phyloP scores from a whole-genome alignment of 53 echinoderm and acorn worm species.

The Arbacia lixula region DNA sequence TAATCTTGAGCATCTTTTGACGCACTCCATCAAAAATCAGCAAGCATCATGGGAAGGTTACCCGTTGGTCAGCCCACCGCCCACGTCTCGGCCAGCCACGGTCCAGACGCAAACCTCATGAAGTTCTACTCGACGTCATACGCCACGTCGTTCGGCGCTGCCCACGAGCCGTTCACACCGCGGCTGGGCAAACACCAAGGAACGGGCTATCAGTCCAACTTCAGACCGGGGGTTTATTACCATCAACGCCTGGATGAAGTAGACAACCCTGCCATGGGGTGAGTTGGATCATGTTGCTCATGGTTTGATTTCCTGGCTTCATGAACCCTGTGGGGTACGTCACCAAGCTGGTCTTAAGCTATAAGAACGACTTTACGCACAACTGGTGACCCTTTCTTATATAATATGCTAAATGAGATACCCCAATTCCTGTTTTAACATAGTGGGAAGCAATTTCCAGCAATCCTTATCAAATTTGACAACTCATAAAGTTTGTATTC shows the following conservation, averaged over 20 bases:
- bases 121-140: constrained; percentile 96
- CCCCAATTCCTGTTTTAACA: too few relatives aligned
- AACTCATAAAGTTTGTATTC: too few relatives aligned
- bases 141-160: constrained; percentile 73
- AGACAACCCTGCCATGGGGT: constrained; percentile 99
- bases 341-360: too few relatives aligned
- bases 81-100: constrained; percentile 87
- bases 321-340: neutral
- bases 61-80: constrained; percentile 86
- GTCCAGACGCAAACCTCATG: constrained; percentile 96
- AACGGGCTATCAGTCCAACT: constrained; percentile 94
- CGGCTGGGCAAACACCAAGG: constrained; percentile 92
- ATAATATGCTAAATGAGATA: too few relatives aligned
- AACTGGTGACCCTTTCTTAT: too few relatives aligned
- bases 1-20: too few relatives aligned
- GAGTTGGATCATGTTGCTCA: constrained; percentile 11
- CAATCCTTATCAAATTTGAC: too few relatives aligned
- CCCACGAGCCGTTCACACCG: constrained; percentile 80
- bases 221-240: constrained; percentile 98
- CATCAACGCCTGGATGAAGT: constrained; percentile 83
- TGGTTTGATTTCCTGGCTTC: neutral
- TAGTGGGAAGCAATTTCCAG: too few relatives aligned
- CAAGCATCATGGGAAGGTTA: constrained; percentile 72
- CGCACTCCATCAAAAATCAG: too few relatives aligned
- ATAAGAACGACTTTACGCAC: too few relatives aligned